Percentiles rank a stretch among this genome's conserved stretches.
These are phyloP conservation scores for Myotis vivesi DNA, from an alignment of 2,797 vertebrate genomes.

Conservation along the genomic window DNA sequence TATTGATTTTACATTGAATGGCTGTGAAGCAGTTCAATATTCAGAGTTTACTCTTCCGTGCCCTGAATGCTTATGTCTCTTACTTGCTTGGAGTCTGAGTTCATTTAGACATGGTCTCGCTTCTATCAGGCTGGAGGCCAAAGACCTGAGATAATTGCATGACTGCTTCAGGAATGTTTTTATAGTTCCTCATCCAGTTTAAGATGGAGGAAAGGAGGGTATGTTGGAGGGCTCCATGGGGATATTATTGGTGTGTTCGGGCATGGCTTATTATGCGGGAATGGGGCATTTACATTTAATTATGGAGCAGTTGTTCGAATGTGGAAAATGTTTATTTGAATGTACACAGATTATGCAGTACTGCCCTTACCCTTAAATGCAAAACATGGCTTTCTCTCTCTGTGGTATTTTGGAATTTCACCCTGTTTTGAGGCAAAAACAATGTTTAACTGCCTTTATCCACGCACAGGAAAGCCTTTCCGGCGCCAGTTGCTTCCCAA, in stretches of 20 bases:
- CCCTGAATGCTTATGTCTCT: not conserved
- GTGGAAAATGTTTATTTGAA: constrained; percentile 52
- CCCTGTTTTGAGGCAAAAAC: constrained; percentile 55
- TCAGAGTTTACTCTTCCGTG: not conserved
- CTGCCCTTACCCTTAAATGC: constrained; percentile 37
- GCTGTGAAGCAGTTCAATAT: not conserved
- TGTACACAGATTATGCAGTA: constrained; percentile 35
- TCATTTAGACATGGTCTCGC: constrained; percentile 49
- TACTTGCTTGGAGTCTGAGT: not conserved
- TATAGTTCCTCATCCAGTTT: not conserved
- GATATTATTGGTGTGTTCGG: not conserved
- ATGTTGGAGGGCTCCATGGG: not conserved
- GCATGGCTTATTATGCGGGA: not conserved
- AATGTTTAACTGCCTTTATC: constrained; percentile 22
- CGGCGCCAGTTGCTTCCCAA: not conserved
- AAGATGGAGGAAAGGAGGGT: not conserved
- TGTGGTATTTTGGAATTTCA: constrained; percentile 51
- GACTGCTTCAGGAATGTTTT: constrained; percentile 20
- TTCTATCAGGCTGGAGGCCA: constrained; percentile 35
- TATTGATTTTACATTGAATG: not conserved
- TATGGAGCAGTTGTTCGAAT: constrained; percentile 49
- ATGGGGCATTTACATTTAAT: constrained; percentile 50
- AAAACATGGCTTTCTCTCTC: constrained; percentile 53
- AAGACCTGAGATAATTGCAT: constrained; percentile 31
- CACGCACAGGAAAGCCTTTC: constrained; percentile 6